These are phyloP conservation scores for Saimiri boliviensis DNA, from an alignment of 2,113 vertebrate species.

Conservation along the genomic window DNA sequence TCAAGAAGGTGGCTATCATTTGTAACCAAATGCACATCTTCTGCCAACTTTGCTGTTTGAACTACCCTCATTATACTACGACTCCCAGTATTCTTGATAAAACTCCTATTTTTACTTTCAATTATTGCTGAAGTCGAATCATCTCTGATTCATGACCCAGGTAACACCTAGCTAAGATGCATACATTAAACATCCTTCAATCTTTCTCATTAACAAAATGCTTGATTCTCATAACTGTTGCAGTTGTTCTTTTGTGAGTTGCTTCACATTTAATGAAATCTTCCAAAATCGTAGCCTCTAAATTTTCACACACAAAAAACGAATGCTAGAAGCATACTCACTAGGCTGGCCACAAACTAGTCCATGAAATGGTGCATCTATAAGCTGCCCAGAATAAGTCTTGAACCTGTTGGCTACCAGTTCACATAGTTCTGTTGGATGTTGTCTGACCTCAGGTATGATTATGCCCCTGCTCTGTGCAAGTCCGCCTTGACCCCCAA, in stretches of 20 bases:
- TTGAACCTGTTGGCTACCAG: neutral
- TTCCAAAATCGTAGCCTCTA: neutral
- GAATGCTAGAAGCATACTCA: neutral
- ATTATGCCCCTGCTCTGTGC: neutral
- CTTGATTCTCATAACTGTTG: neutral
- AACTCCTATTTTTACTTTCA: constrained; percentile 5
- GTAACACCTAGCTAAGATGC: neutral
- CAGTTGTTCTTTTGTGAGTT: neutral
- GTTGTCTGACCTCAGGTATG: neutral
- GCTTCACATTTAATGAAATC: neutral
- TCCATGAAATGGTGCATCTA: neutral
- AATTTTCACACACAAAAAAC: neutral
- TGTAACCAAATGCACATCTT: neutral
- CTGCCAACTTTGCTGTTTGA: neutral
- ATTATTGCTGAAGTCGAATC: neutral
- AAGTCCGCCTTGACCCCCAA: neutral
- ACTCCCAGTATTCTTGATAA: neutral
- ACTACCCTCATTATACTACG: neutral
- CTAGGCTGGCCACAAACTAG: neutral
- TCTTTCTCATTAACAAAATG: neutral
- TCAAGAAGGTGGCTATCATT: neutral
- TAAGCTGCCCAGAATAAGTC: neutral
- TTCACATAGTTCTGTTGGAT: neutral
- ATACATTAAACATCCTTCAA: neutral
- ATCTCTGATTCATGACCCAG: neutral